Evolutionary conservation across 2,797 vertebrate genomes (phyloP).

Genomic region (Myiothlypis coronata): DNA sequence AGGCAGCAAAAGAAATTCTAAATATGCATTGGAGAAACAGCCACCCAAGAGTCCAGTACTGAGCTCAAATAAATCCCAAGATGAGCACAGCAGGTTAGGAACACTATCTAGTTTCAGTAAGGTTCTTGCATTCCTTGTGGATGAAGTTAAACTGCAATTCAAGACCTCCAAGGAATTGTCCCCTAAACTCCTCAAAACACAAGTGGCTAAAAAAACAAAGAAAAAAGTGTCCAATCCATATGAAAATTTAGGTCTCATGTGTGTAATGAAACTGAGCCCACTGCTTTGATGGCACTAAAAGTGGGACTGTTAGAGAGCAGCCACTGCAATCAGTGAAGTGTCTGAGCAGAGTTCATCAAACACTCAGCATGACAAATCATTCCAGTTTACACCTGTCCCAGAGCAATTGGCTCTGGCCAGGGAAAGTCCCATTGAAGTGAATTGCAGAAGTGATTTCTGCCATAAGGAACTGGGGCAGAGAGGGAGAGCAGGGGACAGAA

Average conservation of each 20-base stretch:
- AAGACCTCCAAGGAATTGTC: background rate
- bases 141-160: background rate
- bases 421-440: background rate
- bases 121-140: background rate
- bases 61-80: background rate
- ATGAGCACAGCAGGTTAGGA: background rate
- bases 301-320: background rate
- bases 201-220: accelerated
- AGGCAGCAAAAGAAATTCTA: background rate
- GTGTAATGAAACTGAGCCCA: background rate
- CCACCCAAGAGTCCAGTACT: background rate
- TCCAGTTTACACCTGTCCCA: background rate
- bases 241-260: background rate
- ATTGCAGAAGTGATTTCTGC: background rate
- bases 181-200: background rate
- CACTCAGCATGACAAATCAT: background rate
- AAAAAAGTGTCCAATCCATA: background rate
- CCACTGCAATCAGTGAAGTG: background rate
- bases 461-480: background rate
- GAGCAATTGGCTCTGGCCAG: background rate
- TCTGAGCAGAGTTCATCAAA: background rate
- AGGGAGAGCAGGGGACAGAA: background rate
- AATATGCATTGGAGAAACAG: background rate
- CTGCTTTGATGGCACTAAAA: background rate
- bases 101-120: background rate